Conservation (phyloP, 2,113 vertebrate genomes). For the Pungitius pungitius region DNA sequence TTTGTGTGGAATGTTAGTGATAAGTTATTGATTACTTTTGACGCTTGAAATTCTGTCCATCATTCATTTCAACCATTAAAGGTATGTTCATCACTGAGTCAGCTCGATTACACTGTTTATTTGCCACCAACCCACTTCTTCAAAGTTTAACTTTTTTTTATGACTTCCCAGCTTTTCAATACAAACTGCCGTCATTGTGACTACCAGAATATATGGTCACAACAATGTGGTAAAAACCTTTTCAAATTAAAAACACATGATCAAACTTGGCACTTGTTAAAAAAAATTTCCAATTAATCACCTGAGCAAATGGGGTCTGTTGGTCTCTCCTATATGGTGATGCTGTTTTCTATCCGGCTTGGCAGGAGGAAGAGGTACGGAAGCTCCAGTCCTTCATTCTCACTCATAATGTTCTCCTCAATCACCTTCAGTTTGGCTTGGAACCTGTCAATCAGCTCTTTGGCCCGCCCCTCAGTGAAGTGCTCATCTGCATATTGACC, state of each 20-base stretch:
- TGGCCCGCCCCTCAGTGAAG: conserved; percentile 69
- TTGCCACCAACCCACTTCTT: background rate
- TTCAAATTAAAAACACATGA: no score
- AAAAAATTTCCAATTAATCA: no score
- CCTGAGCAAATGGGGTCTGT: background rate
- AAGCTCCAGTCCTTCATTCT: conserved; percentile 70
- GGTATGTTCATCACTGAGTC: background rate
- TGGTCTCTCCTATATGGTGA: conserved; percentile 74
- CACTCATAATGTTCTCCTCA: conserved; percentile 63
- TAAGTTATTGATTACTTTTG: background rate
- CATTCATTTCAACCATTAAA: conserved; percentile 10
- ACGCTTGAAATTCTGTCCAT: background rate
- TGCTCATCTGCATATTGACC: conserved; percentile 71
- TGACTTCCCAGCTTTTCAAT: background rate
- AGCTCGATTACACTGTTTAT: background rate
- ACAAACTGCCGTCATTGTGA: background rate
- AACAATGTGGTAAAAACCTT: no score
- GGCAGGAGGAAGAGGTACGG: conserved; percentile 78
- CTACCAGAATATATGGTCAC: no score
- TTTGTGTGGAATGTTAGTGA: background rate
- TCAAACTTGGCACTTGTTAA: no score
- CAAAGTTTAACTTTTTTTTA: background rate
- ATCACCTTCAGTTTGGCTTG: conserved; percentile 65
- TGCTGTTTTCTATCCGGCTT: conserved; percentile 80
- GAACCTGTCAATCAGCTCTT: conserved; percentile 69